These are phyloP conservation scores for Sisyra terminalis DNA, from an alignment of 2,888 invertebrate genomes.

Conservation along the genomic window DNA sequence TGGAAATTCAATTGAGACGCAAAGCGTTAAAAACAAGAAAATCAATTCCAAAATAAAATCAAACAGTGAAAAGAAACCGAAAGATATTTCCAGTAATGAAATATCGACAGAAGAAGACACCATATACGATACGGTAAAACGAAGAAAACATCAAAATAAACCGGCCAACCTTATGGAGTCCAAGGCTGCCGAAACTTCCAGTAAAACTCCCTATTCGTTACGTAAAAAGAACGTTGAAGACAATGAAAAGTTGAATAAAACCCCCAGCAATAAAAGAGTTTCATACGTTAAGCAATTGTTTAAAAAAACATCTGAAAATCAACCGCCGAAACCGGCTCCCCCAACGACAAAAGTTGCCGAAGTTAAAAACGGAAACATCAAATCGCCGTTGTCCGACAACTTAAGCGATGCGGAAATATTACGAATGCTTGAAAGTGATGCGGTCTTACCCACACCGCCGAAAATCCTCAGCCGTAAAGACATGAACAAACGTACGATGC, in stretches of 20 bases:
- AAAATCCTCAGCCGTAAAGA: neutral
- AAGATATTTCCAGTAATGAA: too few relatives aligned
- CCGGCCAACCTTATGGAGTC: neutral
- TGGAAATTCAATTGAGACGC: neutral
- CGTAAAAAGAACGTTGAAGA: too few relatives aligned
- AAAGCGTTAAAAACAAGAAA: neutral
- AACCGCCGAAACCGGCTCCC: neutral
- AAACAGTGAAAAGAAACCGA: too few relatives aligned
- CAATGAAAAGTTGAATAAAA: neutral
- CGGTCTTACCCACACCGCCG: slow-evolving; percentile 3
- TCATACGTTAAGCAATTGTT: too few relatives aligned
- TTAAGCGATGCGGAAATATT: slow-evolving; percentile 1
- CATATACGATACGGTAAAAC: neutral
- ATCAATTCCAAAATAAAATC: too few relatives aligned
- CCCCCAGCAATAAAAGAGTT: neutral
- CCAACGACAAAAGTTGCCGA: neutral
- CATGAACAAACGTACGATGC: neutral
- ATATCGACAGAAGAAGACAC: too few relatives aligned
- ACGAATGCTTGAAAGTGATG: neutral
- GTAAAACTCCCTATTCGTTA: too few relatives aligned
- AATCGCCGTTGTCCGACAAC: neutral
- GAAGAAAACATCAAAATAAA: neutral
- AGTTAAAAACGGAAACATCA: neutral
- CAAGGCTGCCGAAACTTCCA: too few relatives aligned
- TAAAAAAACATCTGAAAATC: too few relatives aligned